Conservation (phyloP, 2,888 invertebrate genomes). For the Trachelus stipa region DNA sequence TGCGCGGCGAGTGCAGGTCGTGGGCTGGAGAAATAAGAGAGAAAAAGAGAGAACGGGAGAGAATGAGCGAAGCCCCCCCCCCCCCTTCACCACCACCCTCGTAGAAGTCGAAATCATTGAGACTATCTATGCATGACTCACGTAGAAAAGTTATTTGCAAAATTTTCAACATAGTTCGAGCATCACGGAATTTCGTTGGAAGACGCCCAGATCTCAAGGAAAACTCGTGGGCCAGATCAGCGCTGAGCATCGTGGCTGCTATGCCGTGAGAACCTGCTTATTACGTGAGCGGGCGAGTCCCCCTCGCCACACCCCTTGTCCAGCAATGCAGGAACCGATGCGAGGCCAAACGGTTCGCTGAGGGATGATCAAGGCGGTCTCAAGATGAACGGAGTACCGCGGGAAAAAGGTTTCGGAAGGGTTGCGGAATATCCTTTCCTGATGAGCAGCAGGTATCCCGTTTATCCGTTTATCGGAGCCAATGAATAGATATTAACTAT, state of each 20-base stretch:
- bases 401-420: constrained; percentile 1
- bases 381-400: neutral
- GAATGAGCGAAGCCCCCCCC: neutral
- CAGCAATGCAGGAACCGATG: neutral
- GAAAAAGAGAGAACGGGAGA: no score
- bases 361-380: constrained; percentile 1
- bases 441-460: constrained; percentile 3
- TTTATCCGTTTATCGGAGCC: neutral
- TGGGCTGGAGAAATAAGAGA: no score
- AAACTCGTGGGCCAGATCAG: neutral
- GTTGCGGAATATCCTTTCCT: constrained; percentile 2
- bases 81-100: no score
- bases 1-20: no score
- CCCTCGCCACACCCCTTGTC: no score
- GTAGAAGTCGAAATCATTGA: neutral
- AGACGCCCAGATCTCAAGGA: neutral
- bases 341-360: neutral
- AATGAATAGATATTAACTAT: no score
- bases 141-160: no score
- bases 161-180: no score
- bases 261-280: constrained; percentile 8
- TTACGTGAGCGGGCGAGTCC: neutral
- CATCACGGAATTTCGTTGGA: no score
- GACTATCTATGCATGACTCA: no score
- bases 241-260: neutral